Conservation (phyloP, 2,888 invertebrate genomes). For the Dasypolia templi region DNA sequence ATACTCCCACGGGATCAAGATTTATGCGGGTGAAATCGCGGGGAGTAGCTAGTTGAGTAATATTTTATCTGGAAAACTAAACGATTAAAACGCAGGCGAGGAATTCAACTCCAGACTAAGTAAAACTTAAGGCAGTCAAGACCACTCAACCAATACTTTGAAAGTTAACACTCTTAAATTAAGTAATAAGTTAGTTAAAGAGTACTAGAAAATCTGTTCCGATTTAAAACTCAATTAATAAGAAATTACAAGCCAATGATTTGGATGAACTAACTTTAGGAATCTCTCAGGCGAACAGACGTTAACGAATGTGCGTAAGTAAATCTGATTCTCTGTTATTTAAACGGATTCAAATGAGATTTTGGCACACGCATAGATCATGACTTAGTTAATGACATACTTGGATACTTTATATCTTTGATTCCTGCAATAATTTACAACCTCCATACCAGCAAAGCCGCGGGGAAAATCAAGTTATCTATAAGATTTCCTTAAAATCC, state of each 20-base stretch:
- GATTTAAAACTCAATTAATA: conserved; percentile 38
- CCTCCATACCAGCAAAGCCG: too few species aligned
- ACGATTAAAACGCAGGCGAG: conserved; percentile 7
- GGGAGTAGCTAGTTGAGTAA: too few species aligned
- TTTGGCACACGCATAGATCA: not conserved
- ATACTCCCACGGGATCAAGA: too few species aligned
- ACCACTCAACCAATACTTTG: conserved; percentile 47
- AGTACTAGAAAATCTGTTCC: conserved; percentile 30
- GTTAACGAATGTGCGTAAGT: not conserved
- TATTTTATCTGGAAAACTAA: not conserved
- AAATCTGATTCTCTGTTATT: not conserved
- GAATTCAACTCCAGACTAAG: conserved; percentile 30
- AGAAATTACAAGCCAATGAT: not conserved
- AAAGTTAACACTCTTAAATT: conserved; percentile 42
- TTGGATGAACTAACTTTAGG: conserved; percentile 3
- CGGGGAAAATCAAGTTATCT: not conserved
- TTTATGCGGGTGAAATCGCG: too few species aligned
- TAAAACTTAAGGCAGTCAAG: conserved; percentile 34
- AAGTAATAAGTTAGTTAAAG: conserved; percentile 42
- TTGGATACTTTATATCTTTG: too few species aligned
- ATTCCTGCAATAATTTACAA: too few species aligned
- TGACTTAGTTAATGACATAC: not conserved
- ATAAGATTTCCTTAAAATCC: not conserved
- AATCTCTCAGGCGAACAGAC: not conserved
- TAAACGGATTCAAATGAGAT: not conserved